phyloP scores from a whole-genome alignment of 92 coral and sea anemone genomes.

The Virgularia gustaviana region DNA sequence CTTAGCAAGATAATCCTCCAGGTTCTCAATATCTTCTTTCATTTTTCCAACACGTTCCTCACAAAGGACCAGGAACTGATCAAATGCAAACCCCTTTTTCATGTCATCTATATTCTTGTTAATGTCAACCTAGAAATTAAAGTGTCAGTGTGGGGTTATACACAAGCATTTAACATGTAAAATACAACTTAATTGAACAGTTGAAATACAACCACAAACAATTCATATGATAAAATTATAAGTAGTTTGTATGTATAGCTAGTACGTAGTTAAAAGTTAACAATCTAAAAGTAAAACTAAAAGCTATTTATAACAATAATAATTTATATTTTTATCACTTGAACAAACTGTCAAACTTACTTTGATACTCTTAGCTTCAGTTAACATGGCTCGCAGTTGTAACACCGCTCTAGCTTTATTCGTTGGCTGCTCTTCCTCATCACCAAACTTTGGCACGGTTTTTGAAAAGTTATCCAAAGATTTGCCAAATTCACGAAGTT shows the following conservation, averaged over 20 bases:
- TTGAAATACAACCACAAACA: no score
- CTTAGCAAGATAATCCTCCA: conserved; percentile 21
- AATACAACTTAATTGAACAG: background rate
- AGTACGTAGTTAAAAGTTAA: background rate
- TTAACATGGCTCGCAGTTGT: conserved; percentile 6
- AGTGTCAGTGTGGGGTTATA: background rate
- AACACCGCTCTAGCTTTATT: conserved; percentile 26
- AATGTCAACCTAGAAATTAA: conserved; percentile 2
- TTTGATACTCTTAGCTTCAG: conserved; percentile 21
- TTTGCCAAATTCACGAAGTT: conserved; percentile 18
- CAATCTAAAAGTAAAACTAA: no score
- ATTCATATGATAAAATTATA: no score
- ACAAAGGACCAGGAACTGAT: background rate
- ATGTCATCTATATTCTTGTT: conserved; percentile 2
- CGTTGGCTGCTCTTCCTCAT: background rate
- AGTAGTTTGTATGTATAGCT: background rate
- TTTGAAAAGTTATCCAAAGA: conserved; percentile 20
- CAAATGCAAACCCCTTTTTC: background rate
- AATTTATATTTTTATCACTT: no score
- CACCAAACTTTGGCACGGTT: background rate
- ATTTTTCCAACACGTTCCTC: conserved; percentile 16
- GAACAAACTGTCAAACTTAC: no score
- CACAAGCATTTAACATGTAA: background rate
- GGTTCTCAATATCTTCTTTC: conserved; percentile 28
- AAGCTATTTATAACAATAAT: no score